A percentile compares a stretch with the other conserved stretches of the same genome.
Evolutionary conservation across 2,797 vertebrate species (phyloP).

Genomic region (Enteromius mattozi): DNA sequence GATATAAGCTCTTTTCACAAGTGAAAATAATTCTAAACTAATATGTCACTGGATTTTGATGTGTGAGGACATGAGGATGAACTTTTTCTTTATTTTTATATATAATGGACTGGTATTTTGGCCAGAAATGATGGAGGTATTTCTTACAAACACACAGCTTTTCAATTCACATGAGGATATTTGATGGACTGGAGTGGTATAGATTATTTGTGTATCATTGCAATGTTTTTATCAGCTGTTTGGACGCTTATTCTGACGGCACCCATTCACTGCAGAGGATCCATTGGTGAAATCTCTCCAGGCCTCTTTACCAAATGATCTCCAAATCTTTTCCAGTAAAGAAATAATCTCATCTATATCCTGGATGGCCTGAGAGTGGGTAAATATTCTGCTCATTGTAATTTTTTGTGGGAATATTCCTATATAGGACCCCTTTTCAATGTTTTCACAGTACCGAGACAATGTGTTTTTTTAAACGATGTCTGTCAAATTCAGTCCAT

Average conservation of each 20-base stretch:
- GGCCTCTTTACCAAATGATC: too few relatives aligned
- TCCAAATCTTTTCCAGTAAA: not conserved
- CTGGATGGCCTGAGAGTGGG: not conserved
- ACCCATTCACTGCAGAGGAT: not conserved
- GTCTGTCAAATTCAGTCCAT: slow-evolving; percentile 43
- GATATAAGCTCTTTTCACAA: not conserved
- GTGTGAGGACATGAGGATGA: not conserved
- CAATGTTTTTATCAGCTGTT: not conserved
- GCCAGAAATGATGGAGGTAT: not conserved
- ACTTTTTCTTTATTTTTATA: not conserved
- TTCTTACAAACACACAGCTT: not conserved
- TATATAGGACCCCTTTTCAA: not conserved
- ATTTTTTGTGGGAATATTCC: not conserved
- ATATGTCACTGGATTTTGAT: not conserved
- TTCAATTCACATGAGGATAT: not conserved
- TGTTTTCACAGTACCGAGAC: not conserved
- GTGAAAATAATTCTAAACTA: not conserved
- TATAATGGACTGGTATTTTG: not conserved
- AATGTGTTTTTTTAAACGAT: not conserved
- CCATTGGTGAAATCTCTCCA: not conserved
- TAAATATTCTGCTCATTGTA: not conserved
- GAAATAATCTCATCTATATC: not conserved
- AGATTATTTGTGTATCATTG: not conserved
- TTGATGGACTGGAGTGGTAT: not conserved
- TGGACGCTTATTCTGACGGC: not conserved